These are phyloP conservation scores for Cerastis leucographa DNA, from an alignment of 2,888 invertebrate species.

Conservation along the genomic window DNA sequence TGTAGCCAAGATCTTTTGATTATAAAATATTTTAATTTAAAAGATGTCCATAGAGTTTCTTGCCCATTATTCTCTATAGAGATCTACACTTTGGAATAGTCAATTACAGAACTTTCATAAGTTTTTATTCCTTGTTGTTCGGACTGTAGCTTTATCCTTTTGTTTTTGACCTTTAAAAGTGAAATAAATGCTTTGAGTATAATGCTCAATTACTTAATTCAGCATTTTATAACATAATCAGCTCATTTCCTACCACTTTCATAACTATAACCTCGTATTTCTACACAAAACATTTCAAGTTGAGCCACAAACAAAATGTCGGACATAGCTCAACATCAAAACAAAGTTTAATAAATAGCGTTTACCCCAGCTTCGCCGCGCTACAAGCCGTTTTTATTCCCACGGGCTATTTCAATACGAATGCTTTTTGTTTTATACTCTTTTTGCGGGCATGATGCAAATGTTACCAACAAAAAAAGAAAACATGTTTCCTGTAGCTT, in stretches of 20 bases:
- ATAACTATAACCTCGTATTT: background rate
- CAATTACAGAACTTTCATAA: too few relatives aligned
- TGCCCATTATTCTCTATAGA: too few relatives aligned
- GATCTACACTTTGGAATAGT: too few relatives aligned
- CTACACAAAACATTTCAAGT: conserved; percentile 27
- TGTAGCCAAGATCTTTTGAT: too few relatives aligned
- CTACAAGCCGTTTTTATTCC: conserved; percentile 49
- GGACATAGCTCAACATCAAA: conserved; percentile 55
- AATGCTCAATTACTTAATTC: background rate
- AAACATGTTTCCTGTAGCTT: background rate
- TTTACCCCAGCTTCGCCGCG: conserved; percentile 11
- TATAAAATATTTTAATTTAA: too few relatives aligned
- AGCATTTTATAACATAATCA: background rate
- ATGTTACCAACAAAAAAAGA: conserved; percentile 13
- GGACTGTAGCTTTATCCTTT: too few relatives aligned
- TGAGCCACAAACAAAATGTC: conserved; percentile 40
- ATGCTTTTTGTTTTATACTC: conserved; percentile 30
- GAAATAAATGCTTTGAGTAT: too few relatives aligned
- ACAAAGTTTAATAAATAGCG: conserved; percentile 59
- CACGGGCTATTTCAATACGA: conserved; percentile 24
- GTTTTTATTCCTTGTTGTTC: too few relatives aligned
- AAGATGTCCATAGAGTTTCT: too few relatives aligned
- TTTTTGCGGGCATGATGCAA: conserved; percentile 29
- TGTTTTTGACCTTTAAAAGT: too few relatives aligned
- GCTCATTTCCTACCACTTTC: background rate